Conservation (phyloP, 2,888 invertebrate species). For the Drosophila falleni region DNA sequence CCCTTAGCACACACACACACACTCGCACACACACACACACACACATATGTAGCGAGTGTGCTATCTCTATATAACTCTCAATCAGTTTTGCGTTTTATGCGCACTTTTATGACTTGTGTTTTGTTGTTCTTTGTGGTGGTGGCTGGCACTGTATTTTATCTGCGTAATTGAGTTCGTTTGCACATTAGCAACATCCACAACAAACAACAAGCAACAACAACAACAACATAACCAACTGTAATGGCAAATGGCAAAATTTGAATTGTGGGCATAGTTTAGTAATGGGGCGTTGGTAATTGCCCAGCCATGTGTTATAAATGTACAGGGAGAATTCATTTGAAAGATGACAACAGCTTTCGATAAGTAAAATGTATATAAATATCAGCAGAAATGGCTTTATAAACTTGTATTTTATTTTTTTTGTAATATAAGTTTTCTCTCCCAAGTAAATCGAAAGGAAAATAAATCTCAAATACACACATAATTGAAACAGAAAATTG, state of each 20-base stretch:
- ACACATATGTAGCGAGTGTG: constrained; percentile 11
- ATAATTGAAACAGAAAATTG: background rate
- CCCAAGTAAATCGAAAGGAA: background rate
- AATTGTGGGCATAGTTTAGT: constrained; percentile 43
- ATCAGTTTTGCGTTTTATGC: constrained; percentile 79
- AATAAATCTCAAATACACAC: background rate
- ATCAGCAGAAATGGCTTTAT: background rate
- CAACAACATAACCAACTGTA: constrained; percentile 35
- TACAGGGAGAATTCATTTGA: constrained; percentile 6
- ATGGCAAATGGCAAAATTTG: constrained; percentile 39
- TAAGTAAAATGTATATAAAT: constrained; percentile 5
- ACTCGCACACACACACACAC: constrained; percentile 16
- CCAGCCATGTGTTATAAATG: constrained; percentile 58
- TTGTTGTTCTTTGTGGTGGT: constrained; percentile 52
- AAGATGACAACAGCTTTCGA: constrained; percentile 28
- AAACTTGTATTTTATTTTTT: background rate
- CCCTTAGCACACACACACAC: constrained; percentile 55
- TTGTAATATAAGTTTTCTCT: too few species aligned
- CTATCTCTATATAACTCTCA: constrained; percentile 71
- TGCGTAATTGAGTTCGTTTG: constrained; percentile 78
- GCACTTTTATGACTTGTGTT: constrained; percentile 75
- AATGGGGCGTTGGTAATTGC: constrained; percentile 65
- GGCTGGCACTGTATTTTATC: constrained; percentile 70
- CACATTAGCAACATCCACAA: constrained; percentile 71
- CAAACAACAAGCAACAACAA: constrained; percentile 19